phyloP scores from a whole-genome alignment of 1,140 invertebrate genomes.

The Drosophila sulfurigaster region DNA sequence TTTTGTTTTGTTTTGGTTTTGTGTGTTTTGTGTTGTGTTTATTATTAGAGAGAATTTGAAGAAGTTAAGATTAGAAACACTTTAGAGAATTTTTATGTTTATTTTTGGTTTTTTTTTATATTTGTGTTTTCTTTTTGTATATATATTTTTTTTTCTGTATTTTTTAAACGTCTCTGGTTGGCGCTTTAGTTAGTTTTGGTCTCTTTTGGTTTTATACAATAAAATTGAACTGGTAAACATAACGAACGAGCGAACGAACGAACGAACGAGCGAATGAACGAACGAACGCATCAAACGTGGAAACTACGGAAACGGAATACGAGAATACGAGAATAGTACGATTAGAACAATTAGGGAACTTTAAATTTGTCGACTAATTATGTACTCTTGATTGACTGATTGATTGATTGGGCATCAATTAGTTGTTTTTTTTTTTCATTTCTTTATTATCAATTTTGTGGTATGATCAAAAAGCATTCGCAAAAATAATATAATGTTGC shows the following conservation, averaged over 20 bases:
- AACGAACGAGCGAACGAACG: slow-evolving; percentile 62
- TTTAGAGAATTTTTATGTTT: slow-evolving; percentile 37
- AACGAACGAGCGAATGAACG: slow-evolving; percentile 47
- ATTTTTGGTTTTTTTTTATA: slow-evolving; percentile 19
- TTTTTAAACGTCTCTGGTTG: slow-evolving; percentile 19
- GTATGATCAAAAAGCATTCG: slow-evolving; percentile 41
- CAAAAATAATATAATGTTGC: slow-evolving; percentile 13
- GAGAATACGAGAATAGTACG: slow-evolving; percentile 21
- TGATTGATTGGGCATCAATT: neutral
- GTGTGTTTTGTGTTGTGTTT: slow-evolving; percentile 53
- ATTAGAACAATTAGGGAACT: slow-evolving; percentile 30
- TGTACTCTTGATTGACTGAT: slow-evolving; percentile 4
- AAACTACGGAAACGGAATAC: slow-evolving; percentile 63
- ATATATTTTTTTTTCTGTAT: slow-evolving; percentile 29
- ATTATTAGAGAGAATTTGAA: slow-evolving; percentile 60
- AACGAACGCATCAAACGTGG: slow-evolving; percentile 66
- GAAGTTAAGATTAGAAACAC: slow-evolving; percentile 66
- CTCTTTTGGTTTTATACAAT: slow-evolving; percentile 38
- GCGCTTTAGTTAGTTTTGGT: slow-evolving; percentile 25
- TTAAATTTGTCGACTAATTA: slow-evolving; percentile 6
- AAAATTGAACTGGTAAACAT: slow-evolving; percentile 65
- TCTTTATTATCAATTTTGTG: neutral
- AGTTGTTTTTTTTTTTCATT: neutral
- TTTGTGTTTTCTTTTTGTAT: slow-evolving; percentile 34
- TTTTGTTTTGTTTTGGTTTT: slow-evolving; percentile 9